Evolutionary conservation across 2,888 invertebrate species (phyloP).

Genomic region (Troides aeacus): DNA sequence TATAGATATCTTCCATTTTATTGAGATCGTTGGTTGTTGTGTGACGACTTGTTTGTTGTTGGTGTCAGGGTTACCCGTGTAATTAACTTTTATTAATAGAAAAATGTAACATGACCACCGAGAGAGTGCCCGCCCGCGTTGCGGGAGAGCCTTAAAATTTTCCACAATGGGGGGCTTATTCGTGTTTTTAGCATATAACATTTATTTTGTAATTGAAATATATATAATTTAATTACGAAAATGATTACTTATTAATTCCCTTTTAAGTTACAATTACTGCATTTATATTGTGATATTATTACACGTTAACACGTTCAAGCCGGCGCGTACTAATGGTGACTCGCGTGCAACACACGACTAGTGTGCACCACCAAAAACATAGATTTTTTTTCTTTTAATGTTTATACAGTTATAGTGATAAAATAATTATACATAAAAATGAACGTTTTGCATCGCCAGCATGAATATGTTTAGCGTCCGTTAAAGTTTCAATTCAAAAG

Average conservation of each 20-base stretch:
- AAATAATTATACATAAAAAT: too few relatives aligned
- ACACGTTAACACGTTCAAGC: conserved; percentile 17
- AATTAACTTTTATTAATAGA: conserved; percentile 8
- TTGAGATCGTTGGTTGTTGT: conserved; percentile 24
- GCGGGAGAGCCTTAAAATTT: not conserved
- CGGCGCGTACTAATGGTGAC: too few relatives aligned
- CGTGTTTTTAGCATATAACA: conserved; percentile 11
- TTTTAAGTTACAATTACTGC: conserved; percentile 28
- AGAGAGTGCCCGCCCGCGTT: conserved; percentile 5
- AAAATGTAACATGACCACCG: conserved; percentile 23
- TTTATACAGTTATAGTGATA: too few relatives aligned
- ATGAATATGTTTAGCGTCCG: too few relatives aligned
- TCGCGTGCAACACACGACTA: too few relatives aligned
- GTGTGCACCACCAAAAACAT: too few relatives aligned
- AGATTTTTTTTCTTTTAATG: too few relatives aligned
- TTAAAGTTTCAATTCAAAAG: conserved; percentile 14
- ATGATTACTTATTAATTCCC: conserved; percentile 11
- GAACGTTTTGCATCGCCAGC: too few relatives aligned
- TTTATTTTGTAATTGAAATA: conserved; percentile 15
- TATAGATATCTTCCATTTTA: conserved; percentile 35
- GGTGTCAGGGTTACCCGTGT: conserved; percentile 20
- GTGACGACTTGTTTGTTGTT: conserved; percentile 7
- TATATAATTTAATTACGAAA: conserved; percentile 16
- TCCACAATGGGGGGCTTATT: not conserved
- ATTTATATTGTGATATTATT: conserved; percentile 37